These are phyloP conservation scores for Chaenodraco wilsoni DNA, from an alignment of 2,797 vertebrate genomes.

Conservation along the genomic window DNA sequence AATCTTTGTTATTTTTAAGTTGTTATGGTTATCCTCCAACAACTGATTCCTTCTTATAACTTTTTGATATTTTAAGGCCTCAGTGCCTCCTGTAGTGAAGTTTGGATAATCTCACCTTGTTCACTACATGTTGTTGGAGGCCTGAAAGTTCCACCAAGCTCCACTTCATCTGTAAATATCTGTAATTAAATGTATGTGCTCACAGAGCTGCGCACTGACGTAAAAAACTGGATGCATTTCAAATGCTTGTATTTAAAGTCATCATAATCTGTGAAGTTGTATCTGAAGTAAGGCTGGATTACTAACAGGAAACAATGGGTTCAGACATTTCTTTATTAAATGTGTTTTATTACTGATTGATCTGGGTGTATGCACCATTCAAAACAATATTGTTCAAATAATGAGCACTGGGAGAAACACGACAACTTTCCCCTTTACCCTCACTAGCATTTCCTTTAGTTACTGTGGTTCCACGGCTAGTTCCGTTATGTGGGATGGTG, in stretches of 20 bases:
- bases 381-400: constrained; percentile 1
- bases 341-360: not conserved
- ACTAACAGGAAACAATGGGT: not conserved
- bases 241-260: constrained; percentile 30
- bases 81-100: constrained; percentile 5
- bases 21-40: constrained; percentile 10
- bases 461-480: too few relatives aligned
- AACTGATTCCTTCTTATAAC: constrained; percentile 9
- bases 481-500: too few relatives aligned
- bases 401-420: too few relatives aligned
- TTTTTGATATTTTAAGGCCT: constrained; percentile 13
- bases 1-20: constrained; percentile 21
- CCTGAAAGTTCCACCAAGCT: constrained; percentile 21
- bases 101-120: constrained; percentile 18
- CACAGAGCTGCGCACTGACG: constrained; percentile 39
- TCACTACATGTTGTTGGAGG: constrained; percentile 1
- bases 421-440: too few relatives aligned
- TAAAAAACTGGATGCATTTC: constrained; percentile 21
- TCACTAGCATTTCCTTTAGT: too few relatives aligned
- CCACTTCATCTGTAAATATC: constrained; percentile 74
- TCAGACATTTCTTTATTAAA: too few relatives aligned
- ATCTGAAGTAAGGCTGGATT: constrained; percentile 16
- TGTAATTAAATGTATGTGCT: constrained; percentile 50
- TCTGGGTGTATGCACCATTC: not conserved
- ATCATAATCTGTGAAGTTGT: constrained; percentile 19